These are phyloP conservation scores for Mormyrus proboscirostris DNA, from an alignment of 2,797 vertebrate genomes.

Conservation along the genomic window DNA sequence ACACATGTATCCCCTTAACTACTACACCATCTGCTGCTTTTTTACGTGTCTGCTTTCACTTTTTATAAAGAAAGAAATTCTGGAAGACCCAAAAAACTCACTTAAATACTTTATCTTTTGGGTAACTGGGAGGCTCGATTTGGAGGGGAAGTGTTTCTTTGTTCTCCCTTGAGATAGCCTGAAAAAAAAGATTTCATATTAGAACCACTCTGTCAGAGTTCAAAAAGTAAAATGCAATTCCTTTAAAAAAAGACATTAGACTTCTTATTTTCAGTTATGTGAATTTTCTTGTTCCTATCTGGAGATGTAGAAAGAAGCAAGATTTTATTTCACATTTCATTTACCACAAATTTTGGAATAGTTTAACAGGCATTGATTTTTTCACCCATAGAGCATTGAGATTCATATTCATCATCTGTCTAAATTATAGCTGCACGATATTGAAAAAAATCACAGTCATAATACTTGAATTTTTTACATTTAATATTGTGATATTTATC, in stretches of 20 bases:
- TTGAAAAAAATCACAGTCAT: not conserved
- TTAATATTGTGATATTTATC: too few species aligned
- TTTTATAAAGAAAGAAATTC: not conserved
- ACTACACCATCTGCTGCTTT: not conserved
- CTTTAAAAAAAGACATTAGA: not conserved
- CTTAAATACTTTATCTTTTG: conserved; percentile 71
- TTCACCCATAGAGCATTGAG: not conserved
- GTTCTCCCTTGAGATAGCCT: conserved; percentile 76
- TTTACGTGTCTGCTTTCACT: not conserved
- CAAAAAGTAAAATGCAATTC: not conserved
- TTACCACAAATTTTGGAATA: not conserved
- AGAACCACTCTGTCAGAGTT: not conserved
- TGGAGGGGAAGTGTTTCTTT: conserved; percentile 73
- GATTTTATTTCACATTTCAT: not conserved
- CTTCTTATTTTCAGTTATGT: not conserved
- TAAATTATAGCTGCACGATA: not conserved
- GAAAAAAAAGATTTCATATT: conserved; percentile 19
- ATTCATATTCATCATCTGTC: not conserved
- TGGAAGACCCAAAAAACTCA: conserved; percentile 35
- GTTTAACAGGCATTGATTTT: not conserved
- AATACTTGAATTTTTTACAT: too few species aligned
- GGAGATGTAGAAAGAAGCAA: not conserved
- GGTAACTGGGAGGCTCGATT: conserved; percentile 46
- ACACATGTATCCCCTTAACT: not conserved
- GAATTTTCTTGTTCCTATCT: not conserved